A percentile compares a stretch with the other conserved stretches of the same genome.
Conservation (phyloP, 2,113 vertebrate genomes). For the Lophura nycthemera region DNA sequence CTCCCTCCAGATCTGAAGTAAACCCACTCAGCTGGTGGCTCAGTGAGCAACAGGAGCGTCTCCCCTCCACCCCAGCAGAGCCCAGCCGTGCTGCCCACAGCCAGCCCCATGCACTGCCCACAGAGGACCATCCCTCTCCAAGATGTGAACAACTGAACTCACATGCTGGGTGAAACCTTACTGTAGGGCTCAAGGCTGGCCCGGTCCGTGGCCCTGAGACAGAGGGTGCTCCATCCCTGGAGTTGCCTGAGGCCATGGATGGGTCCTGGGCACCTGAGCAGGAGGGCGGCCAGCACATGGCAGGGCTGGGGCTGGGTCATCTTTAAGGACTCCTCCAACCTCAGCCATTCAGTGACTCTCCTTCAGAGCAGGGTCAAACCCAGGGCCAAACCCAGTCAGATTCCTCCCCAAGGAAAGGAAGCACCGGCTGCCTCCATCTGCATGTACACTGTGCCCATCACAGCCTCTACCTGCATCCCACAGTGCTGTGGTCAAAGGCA, state of each 20-base stretch:
- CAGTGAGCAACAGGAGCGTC: neutral
- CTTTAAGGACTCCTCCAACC: too few species aligned
- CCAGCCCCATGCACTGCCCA: neutral
- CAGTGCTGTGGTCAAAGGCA: neutral
- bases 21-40: rapidly evolving
- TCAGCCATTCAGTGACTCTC: too few species aligned
- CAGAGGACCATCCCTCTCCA: neutral
- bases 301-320: too few species aligned
- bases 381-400: neutral
- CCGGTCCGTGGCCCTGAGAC: neutral
- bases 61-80: neutral
- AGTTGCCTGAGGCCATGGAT: too few species aligned
- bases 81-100: too few species aligned
- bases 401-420: neutral
- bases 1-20: neutral
- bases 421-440: too few species aligned
- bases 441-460: rapidly evolving
- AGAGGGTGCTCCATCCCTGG: too few species aligned
- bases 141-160: rapidly evolving
- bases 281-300: too few species aligned
- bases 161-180: slow-evolving; percentile 36
- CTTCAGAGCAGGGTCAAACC: neutral
- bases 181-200: slow-evolving; percentile 7
- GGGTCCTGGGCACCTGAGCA: too few species aligned
- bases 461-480: rapidly evolving